A percentile compares a stretch with the other conserved stretches of the same genome.
Conservation (phyloP, 1,140 invertebrate genomes). For the Bombus sylvicola region DNA sequence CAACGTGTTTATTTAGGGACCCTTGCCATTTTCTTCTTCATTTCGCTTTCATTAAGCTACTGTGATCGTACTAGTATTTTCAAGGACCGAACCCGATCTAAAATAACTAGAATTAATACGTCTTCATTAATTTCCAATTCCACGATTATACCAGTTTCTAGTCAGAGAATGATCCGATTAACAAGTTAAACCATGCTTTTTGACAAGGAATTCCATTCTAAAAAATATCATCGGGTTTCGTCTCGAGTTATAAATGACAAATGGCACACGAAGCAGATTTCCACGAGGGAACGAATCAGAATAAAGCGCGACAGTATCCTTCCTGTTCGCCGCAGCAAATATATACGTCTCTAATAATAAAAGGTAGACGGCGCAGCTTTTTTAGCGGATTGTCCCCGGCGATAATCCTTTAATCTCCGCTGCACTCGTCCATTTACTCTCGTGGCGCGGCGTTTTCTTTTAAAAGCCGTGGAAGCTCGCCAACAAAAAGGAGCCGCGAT, state of each 20-base stretch:
- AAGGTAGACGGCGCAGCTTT: constrained; percentile 47
- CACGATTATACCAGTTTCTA: neutral
- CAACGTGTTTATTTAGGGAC: no score
- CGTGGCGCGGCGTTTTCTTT: neutral
- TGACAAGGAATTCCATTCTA: neutral
- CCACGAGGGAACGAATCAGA: constrained; percentile 43
- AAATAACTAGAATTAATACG: no score
- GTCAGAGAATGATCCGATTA: neutral
- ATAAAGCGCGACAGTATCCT: constrained; percentile 4
- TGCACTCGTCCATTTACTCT: constrained; percentile 29
- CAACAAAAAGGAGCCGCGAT: neutral
- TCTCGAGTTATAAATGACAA: constrained; percentile 7
- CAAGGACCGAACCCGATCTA: no score
- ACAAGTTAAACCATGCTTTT: neutral
- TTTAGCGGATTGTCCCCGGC: constrained; percentile 54
- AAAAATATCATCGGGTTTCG: neutral
- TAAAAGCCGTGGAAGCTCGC: neutral
- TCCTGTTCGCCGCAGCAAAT: constrained; percentile 15
- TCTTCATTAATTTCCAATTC: no score
- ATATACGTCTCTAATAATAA: constrained; percentile 49
- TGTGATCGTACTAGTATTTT: no score
- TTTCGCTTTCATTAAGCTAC: no score
- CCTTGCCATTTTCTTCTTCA: no score
- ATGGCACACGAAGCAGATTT: neutral
- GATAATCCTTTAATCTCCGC: constrained; percentile 65